Conservation (phyloP, 2,797 vertebrate genomes). For the Ispidina lecontei region DNA sequence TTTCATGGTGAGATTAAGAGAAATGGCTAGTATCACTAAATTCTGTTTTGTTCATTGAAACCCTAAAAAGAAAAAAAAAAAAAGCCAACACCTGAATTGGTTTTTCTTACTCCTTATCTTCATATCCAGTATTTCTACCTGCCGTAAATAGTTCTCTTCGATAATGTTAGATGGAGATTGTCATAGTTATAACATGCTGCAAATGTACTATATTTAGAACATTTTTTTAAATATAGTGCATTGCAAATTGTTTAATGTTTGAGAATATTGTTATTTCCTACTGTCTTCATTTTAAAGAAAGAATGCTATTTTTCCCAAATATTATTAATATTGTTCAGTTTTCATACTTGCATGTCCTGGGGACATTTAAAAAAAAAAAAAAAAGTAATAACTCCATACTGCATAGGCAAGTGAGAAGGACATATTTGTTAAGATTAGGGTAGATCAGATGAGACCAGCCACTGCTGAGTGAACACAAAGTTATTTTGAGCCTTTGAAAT, state of each 20-base stretch:
- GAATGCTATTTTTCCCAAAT: not conserved
- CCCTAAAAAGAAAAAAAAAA: not conserved
- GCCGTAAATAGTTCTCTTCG: not conserved
- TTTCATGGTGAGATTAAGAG: not conserved
- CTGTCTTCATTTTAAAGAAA: not conserved
- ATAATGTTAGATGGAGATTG: not conserved
- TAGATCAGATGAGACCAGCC: not conserved
- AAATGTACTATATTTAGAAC: too few relatives aligned
- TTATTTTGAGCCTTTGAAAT: slow-evolving; percentile 23
- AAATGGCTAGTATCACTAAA: not conserved
- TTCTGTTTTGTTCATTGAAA: not conserved
- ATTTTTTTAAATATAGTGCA: not conserved
- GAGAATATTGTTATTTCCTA: not conserved
- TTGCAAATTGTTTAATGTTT: not conserved
- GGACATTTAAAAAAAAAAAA: not conserved
- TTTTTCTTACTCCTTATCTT: not conserved
- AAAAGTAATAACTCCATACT: not conserved
- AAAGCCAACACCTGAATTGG: not conserved
- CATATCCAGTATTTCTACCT: not conserved
- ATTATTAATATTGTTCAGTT: not conserved
- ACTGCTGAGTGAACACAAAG: not conserved
- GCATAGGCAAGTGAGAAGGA: not conserved
- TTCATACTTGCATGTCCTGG: not conserved
- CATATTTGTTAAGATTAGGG: not conserved
- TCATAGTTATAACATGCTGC: not conserved